Evolutionary conservation across 2,888 invertebrate genomes (phyloP).

Genomic region (Ptilodon capucinus): DNA sequence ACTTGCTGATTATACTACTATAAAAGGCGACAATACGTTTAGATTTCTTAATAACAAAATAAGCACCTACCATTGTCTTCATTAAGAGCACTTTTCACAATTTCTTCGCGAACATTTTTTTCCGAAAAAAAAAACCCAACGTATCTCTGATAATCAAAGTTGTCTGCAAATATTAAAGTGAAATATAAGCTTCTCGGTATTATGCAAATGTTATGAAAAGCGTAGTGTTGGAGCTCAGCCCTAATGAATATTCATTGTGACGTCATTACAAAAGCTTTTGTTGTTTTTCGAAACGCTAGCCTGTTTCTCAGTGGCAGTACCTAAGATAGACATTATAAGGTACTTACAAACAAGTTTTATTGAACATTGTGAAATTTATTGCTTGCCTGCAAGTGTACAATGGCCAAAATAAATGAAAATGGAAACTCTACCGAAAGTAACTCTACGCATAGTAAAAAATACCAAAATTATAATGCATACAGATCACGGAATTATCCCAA

Average conservation of each 20-base stretch:
- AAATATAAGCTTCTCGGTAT: conserved; percentile 35
- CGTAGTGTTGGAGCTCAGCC: conserved; percentile 38
- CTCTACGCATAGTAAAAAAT: too few relatives aligned
- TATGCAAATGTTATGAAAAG: conserved; percentile 48
- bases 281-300: neutral
- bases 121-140: neutral
- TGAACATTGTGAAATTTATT: neutral
- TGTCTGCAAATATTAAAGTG: conserved; percentile 24
- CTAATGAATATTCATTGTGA: conserved; percentile 43
- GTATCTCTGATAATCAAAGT: conserved; percentile 21
- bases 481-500: too few relatives aligned
- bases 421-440: too few relatives aligned
- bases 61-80: too few relatives aligned
- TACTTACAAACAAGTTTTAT: neutral
- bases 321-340: neutral
- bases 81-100: too few relatives aligned
- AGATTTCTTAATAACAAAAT: too few relatives aligned
- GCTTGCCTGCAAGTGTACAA: too few relatives aligned
- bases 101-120: neutral
- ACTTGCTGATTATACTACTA: too few relatives aligned
- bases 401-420: too few relatives aligned
- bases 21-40: too few relatives aligned
- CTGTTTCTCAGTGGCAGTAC: neutral
- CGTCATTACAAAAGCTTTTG: neutral
- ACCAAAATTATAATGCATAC: too few relatives aligned